These are phyloP conservation scores for Diloba caeruleocephala DNA, from an alignment of 2,888 invertebrate species.

Conservation along the genomic window DNA sequence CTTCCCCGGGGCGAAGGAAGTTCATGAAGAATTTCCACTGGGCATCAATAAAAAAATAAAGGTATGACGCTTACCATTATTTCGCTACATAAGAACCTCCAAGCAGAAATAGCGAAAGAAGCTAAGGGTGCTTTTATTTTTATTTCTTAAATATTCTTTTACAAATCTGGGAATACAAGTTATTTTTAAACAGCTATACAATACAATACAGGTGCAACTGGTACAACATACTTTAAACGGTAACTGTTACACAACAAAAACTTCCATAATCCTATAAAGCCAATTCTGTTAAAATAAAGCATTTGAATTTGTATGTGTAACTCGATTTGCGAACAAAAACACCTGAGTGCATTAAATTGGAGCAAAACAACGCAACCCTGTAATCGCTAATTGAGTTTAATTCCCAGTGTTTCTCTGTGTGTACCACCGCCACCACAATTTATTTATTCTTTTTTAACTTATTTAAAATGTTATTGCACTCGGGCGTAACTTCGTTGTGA, in stretches of 20 bases:
- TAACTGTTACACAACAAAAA: slow-evolving; percentile 20
- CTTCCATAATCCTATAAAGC: slow-evolving; percentile 27
- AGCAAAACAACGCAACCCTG: slow-evolving; percentile 62
- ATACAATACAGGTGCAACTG: no score
- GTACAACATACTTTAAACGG: slow-evolving; percentile 15
- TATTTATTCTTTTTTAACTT: slow-evolving; percentile 57
- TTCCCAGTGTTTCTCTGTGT: slow-evolving; percentile 57
- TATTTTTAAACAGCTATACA: no score
- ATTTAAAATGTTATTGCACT: slow-evolving; percentile 53
- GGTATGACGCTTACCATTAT: no score
- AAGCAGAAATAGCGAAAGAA: no score
- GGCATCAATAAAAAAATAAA: no score
- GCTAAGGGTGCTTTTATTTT: no score
- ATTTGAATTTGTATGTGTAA: slow-evolving; percentile 51
- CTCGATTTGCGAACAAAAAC: slow-evolving; percentile 60
- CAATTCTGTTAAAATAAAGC: slow-evolving; percentile 43
- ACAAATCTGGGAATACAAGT: no score
- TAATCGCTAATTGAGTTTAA: slow-evolving; percentile 75
- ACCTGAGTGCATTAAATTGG: slow-evolving; percentile 60
- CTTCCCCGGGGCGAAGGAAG: no score
- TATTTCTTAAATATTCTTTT: no score
- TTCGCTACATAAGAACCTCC: no score
- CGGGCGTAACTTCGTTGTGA: slow-evolving; percentile 44
- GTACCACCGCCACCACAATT: slow-evolving; percentile 54
- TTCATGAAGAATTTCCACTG: no score